Evolutionary conservation across 2,888 invertebrate genomes (phyloP).

Genomic region (Osedax frankpressi): DNA sequence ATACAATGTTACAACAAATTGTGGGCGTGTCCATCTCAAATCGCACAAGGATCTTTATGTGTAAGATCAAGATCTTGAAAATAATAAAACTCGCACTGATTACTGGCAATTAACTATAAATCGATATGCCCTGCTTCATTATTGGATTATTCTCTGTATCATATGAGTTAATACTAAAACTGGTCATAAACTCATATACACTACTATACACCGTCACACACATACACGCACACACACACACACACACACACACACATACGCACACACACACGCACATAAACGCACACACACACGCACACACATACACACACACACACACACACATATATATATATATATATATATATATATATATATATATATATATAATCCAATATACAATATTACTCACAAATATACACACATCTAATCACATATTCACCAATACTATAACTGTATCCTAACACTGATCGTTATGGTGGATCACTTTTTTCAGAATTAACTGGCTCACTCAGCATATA

Average conservation of each 20-base stretch:
- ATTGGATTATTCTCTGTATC: no score
- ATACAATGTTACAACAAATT: no score
- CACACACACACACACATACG: neutral
- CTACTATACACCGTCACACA: neutral
- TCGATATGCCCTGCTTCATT: no score
- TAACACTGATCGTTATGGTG: no score
- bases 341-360: neutral
- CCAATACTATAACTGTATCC: neutral
- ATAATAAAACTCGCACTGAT: no score
- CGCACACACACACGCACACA: constrained; percentile 5
- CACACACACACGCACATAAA: constrained; percentile 1
- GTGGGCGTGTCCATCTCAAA: no score
- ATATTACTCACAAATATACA: neutral
- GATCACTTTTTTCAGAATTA: no score
- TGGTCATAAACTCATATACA: neutral
- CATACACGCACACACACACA: constrained; percentile 2
- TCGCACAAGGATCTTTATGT: no score
- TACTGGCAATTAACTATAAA: no score
- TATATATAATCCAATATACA: neutral
- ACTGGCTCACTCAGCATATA: no score
- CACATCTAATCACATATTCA: neutral
- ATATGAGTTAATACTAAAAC: no score
- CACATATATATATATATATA: neutral
- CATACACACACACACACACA: constrained; percentile 6
- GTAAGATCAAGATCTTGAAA: no score